phyloP scores from a whole-genome alignment of 2,113 vertebrate species.

The Chaetodon auriga region DNA sequence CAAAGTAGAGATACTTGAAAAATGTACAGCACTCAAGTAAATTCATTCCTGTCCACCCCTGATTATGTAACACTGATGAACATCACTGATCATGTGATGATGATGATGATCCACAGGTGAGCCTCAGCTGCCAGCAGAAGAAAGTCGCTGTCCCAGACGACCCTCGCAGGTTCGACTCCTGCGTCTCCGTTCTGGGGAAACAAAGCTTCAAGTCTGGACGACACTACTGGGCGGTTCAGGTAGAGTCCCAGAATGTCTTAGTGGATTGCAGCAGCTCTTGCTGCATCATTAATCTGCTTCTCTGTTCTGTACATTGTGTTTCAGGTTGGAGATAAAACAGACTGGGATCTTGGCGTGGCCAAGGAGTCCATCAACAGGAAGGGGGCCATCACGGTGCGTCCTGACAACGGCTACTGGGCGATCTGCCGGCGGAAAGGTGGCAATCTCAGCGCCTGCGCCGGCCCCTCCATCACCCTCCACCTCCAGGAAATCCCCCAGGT shows the following conservation, averaged over 20 bases:
- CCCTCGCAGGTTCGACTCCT: slow-evolving; percentile 63
- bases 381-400: slow-evolving; percentile 62
- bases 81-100: not conserved
- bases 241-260: not conserved
- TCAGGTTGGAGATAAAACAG: slow-evolving; percentile 72
- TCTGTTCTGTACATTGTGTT: not conserved
- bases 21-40: too few species aligned
- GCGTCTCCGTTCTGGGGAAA: slow-evolving; percentile 64
- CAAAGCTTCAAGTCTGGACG: slow-evolving; percentile 59
- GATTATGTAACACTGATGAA: not conserved
- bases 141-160: not conserved
- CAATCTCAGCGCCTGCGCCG: slow-evolving; percentile 52
- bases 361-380: slow-evolving; percentile 73
- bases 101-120: slow-evolving; percentile 42
- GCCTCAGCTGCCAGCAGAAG: slow-evolving; percentile 21
- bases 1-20: too few species aligned
- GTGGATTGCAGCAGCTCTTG: not conserved
- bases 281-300: not conserved
- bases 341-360: slow-evolving; percentile 78
- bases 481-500: slow-evolving; percentile 74
- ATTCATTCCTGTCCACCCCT: too few species aligned
- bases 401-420: slow-evolving; percentile 72
- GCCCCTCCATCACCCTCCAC: slow-evolving; percentile 59
- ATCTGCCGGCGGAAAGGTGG: slow-evolving; percentile 60
- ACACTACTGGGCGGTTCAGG: slow-evolving; percentile 71